phyloP scores from a whole-genome alignment of 2,888 invertebrate genomes.

The Caenorhabditis macrosperma region DNA sequence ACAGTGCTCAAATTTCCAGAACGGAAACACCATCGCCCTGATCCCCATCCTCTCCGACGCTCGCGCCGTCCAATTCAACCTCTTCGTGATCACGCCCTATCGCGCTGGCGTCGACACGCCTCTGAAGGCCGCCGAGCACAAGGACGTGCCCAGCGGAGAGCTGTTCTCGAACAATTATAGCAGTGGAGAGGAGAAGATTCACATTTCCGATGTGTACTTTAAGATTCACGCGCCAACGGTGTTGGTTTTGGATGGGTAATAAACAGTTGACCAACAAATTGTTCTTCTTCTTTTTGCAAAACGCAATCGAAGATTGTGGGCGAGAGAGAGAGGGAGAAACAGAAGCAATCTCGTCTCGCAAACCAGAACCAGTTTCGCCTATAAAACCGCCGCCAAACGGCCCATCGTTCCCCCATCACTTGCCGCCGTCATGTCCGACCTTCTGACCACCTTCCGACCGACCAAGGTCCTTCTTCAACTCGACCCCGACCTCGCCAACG shows the following conservation, averaged over 20 bases:
- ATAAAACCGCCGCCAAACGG: not conserved
- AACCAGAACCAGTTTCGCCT: conserved; percentile 11
- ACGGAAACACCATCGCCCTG: conserved; percentile 12
- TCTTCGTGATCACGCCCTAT: conserved; percentile 15
- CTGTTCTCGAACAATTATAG: conserved; percentile 19
- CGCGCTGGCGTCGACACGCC: conserved; percentile 22
- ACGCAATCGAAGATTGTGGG: not conserved
- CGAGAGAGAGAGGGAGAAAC: not conserved
- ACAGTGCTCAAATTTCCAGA: too few relatives aligned
- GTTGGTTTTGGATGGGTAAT: not conserved
- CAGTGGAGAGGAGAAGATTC: conserved; percentile 20
- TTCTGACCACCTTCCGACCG: conserved; percentile 29
- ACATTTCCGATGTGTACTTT: conserved; percentile 12
- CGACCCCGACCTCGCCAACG: conserved; percentile 16
- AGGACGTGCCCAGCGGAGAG: not conserved
- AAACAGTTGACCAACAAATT: not conserved
- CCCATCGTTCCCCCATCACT: not conserved
- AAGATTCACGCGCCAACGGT: conserved; percentile 18
- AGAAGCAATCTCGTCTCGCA: not conserved
- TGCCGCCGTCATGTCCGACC: conserved; percentile 20
- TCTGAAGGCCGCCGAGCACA: conserved; percentile 4
- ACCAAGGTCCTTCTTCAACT: conserved; percentile 36
- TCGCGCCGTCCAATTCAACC: conserved; percentile 7
- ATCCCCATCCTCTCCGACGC: conserved; percentile 25
- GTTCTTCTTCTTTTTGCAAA: not conserved